These are phyloP conservation scores for Tetraodon nigroviridis DNA, from an alignment of 2,113 vertebrate species.

Conservation along the genomic window DNA sequence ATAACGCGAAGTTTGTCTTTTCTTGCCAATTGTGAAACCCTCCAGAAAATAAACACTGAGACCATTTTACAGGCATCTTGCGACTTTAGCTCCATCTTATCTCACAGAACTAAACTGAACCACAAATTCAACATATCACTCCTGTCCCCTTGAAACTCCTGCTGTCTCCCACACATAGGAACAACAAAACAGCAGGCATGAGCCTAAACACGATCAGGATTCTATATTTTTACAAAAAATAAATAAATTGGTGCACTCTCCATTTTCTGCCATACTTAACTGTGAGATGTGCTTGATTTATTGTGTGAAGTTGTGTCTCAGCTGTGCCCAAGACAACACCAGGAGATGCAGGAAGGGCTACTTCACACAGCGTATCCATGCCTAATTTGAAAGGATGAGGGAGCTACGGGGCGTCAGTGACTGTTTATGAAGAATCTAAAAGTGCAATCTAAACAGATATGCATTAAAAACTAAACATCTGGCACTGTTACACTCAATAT, in stretches of 20 bases:
- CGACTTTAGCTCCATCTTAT: no score
- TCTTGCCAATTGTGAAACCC: conserved; percentile 21
- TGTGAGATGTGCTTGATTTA: no score
- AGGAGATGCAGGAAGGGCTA: no score
- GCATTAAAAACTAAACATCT: not conserved
- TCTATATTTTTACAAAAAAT: no score
- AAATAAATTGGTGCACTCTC: no score
- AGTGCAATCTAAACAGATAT: not conserved
- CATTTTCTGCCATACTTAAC: no score
- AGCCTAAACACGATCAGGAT: not conserved
- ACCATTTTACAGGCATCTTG: conserved; percentile 6
- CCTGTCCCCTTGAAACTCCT: conserved; percentile 13
- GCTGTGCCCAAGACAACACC: no score
- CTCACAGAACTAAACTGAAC: no score
- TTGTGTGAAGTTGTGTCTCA: not conserved
- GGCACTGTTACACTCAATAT: not conserved
- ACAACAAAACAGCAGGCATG: not conserved
- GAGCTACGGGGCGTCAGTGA: not conserved
- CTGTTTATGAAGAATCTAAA: not conserved
- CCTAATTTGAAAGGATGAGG: no score
- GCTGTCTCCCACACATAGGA: conserved; percentile 31
- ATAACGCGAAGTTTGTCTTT: conserved; percentile 22
- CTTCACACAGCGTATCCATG: no score
- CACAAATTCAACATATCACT: conserved; percentile 6
- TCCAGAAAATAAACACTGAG: conserved; percentile 31